A percentile compares a stretch with the other conserved stretches of the same genome.
phyloP scores from a whole-genome alignment of 2,888 invertebrate genomes.

The Sarcophaga caerulescens region DNA sequence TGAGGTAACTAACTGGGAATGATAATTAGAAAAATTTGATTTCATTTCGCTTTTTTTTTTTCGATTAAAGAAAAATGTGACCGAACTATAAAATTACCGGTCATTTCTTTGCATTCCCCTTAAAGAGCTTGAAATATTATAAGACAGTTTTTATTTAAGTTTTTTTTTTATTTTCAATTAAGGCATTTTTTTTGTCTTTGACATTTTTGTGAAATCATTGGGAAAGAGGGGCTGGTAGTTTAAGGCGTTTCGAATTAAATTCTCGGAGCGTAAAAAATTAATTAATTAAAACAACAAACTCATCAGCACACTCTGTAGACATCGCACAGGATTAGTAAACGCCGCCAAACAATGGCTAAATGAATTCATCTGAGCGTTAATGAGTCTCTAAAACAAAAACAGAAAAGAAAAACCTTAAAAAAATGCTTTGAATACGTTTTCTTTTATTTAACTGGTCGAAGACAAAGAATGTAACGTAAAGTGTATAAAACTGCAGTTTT shows the following conservation, averaged over 20 bases:
- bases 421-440: constrained; percentile 48
- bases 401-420: background rate
- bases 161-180: constrained; percentile 29
- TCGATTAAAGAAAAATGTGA: no score
- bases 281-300: constrained; percentile 67
- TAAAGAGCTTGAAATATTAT: constrained; percentile 20
- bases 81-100: no score
- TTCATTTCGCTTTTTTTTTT: background rate
- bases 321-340: constrained; percentile 43
- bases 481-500: constrained; percentile 60
- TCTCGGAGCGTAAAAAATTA: constrained; percentile 67
- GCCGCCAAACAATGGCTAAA: constrained; percentile 64
- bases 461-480: constrained; percentile 9
- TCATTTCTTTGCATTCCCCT: no score
- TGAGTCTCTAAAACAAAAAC: constrained; percentile 56
- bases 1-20: constrained; percentile 11
- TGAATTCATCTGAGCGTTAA: constrained; percentile 67
- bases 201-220: constrained; percentile 28
- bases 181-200: background rate
- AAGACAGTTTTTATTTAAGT: constrained; percentile 10
- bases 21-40: constrained; percentile 7
- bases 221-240: constrained; percentile 19
- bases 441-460: constrained; percentile 28
- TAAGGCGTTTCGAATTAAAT: constrained; percentile 57
- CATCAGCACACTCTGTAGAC: constrained; percentile 33